A percentile compares a stretch with the other conserved stretches of the same genome.
These are phyloP conservation scores for Brachyptera risi DNA, from an alignment of 2,888 invertebrate genomes.

Conservation along the genomic window DNA sequence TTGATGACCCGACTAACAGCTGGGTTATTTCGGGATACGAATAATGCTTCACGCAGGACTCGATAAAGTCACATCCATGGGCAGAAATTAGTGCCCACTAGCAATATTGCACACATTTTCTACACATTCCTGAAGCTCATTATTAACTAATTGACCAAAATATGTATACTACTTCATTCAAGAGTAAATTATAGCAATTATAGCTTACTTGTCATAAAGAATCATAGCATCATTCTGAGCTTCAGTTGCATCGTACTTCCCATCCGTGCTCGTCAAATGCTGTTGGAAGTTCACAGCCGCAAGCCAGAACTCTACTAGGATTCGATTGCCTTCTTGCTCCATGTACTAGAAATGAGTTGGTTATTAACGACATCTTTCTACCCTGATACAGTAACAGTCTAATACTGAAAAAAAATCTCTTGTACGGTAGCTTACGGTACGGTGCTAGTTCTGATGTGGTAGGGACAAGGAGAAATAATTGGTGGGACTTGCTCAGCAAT, in stretches of 20 bases:
- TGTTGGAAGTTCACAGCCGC: conserved; percentile 82
- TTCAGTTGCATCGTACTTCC: conserved; percentile 59
- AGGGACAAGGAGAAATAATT: too few relatives aligned
- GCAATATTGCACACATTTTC: too few relatives aligned
- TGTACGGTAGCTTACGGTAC: too few relatives aligned
- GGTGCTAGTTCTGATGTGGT: too few relatives aligned
- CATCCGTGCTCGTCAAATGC: conserved; percentile 57
- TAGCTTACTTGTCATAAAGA: conserved; percentile 78
- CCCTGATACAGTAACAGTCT: conserved; percentile 7
- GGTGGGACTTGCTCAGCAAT: too few relatives aligned
- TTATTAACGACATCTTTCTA: neutral
- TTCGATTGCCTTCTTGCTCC: conserved; percentile 77
- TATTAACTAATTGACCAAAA: neutral
- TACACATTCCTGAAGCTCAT: neutral
- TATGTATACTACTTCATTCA: neutral
- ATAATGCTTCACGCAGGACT: too few relatives aligned
- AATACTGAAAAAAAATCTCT: conserved; percentile 14
- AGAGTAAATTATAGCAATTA: neutral
- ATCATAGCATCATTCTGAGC: conserved; percentile 92
- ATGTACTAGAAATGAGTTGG: conserved; percentile 57
- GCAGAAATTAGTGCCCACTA: too few relatives aligned
- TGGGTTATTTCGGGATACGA: too few relatives aligned
- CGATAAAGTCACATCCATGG: too few relatives aligned
- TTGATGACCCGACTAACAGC: too few relatives aligned
- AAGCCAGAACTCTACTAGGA: conserved; percentile 85